Conservation (phyloP, 2,888 invertebrate species). For the Sinelater perroti region DNA sequence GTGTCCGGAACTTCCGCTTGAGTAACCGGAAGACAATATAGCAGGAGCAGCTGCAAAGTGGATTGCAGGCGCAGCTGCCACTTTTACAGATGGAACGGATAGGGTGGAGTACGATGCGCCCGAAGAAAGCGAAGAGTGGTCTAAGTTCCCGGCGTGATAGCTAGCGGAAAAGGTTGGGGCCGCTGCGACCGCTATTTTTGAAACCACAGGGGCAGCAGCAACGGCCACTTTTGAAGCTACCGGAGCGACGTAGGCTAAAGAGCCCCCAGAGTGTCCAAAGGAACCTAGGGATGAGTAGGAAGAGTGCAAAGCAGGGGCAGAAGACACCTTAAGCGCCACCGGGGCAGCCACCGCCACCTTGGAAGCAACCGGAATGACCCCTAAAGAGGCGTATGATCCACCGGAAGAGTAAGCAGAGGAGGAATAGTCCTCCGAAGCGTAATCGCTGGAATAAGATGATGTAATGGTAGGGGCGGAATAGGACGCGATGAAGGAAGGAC, state of each 20-base stretch:
- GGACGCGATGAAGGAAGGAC: conserved; percentile 29
- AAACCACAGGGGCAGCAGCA: conserved; percentile 55
- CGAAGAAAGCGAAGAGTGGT: conserved; percentile 20
- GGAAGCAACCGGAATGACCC: conserved; percentile 18
- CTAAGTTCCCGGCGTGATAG: conserved; percentile 50
- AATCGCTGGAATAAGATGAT: conserved; percentile 9
- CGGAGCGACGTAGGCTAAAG: conserved; percentile 45
- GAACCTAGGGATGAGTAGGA: conserved; percentile 27
- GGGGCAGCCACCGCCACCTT: conserved; percentile 19
- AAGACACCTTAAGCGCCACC: neutral
- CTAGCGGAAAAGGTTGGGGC: conserved; percentile 54
- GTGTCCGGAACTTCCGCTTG: neutral
- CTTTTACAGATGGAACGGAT: neutral
- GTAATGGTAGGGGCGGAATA: conserved; percentile 26
- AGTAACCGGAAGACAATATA: conserved; percentile 50
- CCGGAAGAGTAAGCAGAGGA: conserved; percentile 15
- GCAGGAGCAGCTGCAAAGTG: conserved; percentile 7
- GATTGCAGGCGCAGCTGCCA: neutral
- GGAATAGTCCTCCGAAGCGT: conserved; percentile 20
- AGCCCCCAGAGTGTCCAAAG: conserved; percentile 17
- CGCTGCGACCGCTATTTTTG: conserved; percentile 14
- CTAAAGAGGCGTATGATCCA: conserved; percentile 14
- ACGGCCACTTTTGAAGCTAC: conserved; percentile 51
- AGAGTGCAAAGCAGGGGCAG: conserved; percentile 39
- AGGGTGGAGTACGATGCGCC: conserved; percentile 8